Percentiles rank a stretch among this genome's conserved stretches.
phyloP scores from a whole-genome alignment of 2,888 invertebrate genomes.

The Hesperia comma region DNA sequence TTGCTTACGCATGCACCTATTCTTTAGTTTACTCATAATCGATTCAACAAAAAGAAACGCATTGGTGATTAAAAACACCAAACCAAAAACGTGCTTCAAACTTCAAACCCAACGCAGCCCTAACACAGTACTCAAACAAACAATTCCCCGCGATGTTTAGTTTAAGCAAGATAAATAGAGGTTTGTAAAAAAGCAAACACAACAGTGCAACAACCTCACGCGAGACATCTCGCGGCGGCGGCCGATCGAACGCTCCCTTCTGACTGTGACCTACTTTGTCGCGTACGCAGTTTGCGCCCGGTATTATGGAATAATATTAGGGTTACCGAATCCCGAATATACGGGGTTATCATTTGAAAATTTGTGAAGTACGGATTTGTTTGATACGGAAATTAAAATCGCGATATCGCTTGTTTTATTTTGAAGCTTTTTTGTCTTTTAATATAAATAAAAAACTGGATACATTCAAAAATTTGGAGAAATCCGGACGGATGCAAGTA shows the following conservation, averaged over 20 bases:
- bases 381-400: no score
- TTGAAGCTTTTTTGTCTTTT: no score
- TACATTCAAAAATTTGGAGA: no score
- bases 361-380: no score
- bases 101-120: background rate
- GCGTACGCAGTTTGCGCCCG: constrained; percentile 35
- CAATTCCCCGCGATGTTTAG: background rate
- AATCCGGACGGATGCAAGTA: no score
- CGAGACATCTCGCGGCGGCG: constrained; percentile 34
- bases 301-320: background rate
- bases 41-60: background rate
- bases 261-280: constrained; percentile 43
- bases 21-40: no score
- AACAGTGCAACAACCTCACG: constrained; percentile 33
- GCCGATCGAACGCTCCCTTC: constrained; percentile 40
- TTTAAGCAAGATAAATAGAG: constrained; percentile 15
- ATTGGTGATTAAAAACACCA: background rate
- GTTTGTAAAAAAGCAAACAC: constrained; percentile 26
- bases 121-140: constrained; percentile 5
- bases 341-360: no score
- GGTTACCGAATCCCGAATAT: no score
- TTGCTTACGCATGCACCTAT: no score
- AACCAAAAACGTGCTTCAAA: background rate
- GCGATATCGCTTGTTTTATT: no score
- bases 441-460: no score